Evolutionary conservation across 1,140 invertebrate species (phyloP), one percentile per base, ranked within the genome.

Genomic region (Papilio aristodemus): DNA sequence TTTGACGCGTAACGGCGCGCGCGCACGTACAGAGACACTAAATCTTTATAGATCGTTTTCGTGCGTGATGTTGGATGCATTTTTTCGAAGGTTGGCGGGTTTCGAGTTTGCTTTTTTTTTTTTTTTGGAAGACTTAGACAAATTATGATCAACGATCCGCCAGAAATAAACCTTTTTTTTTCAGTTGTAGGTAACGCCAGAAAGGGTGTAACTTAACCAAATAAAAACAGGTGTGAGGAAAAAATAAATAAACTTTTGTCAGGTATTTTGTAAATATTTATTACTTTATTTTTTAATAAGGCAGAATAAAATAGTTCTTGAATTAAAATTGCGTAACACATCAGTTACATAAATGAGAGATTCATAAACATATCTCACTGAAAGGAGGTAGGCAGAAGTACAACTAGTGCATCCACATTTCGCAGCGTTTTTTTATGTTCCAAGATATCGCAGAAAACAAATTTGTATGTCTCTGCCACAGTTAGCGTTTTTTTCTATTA

Each of bases 21-120:
- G 72, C 78, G 80, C 81, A 85, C 81, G 81, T 77, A 69, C 72
- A 41, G 41, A 19, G 54, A 67, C 66, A 54, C 73, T 68, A 84
- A 85, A 87, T 85, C 84, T 78, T 85, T 83, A 87, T 80, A 80
- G 85, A 87, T 87, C 78, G 80, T 68, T 86, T 87, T 85, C 71
- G 86, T 86, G 83, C 86, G 86, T 88, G 86, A 84, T 72, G 68
- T 76, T 78, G 54, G 66, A 60, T 63, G 71, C 70, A 80, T 81
- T 84, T 83, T 79, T 81, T 73, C 62, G 50, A 64, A 71, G 66
- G 62, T 57, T 39, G 57, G 17, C 25, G n/a, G 7, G 70, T 54
- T 75, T 59, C 36, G 59, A n/a, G 25, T 4, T 32, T 32, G 27
- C 2, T 32, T 32, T 32, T 11, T 60, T 75, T 59, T 73, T 63